Conservation (phyloP, 37 sponge, comb jelly and placozoan genomes). For the Haliclona indistincta region DNA sequence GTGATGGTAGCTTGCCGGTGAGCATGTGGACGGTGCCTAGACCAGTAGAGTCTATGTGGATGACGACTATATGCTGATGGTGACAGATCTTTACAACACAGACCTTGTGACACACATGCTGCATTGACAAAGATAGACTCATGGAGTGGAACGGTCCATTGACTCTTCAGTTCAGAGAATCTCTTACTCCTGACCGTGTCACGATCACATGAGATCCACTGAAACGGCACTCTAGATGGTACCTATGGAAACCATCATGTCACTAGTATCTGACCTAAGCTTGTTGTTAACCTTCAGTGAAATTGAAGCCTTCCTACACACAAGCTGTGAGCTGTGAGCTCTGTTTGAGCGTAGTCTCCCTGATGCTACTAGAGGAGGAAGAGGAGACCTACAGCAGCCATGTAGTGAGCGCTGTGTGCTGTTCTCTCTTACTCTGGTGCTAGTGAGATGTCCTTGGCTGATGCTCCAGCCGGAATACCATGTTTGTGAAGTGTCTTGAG, state of each 20-base stretch:
- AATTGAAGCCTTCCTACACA: too few relatives aligned
- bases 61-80: not conserved
- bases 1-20: conserved; percentile 23
- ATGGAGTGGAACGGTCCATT: conserved; percentile 48
- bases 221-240: not conserved
- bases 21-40: conserved; percentile 35
- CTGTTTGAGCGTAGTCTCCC: too few relatives aligned
- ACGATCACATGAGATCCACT: conserved; percentile 28
- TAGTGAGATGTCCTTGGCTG: conserved; percentile 40
- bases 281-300: too few relatives aligned
- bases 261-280: too few relatives aligned
- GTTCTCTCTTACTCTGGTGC: conserved; percentile 58
- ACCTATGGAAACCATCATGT: too few relatives aligned
- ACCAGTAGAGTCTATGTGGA: not conserved
- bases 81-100: too few relatives aligned
- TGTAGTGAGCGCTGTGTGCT: too few relatives aligned
- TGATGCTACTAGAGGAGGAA: too few relatives aligned
- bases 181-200: conserved; percentile 30
- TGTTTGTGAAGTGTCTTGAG: conserved; percentile 81
- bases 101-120: not conserved
- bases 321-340: too few relatives aligned
- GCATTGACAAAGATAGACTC: conserved; percentile 28
- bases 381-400: too few relatives aligned
- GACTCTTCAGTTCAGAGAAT: conserved; percentile 53
- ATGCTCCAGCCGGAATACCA: conserved; percentile 89